These are phyloP conservation scores for Steatornis caripensis DNA, from an alignment of 2,113 vertebrate genomes.

Conservation along the genomic window DNA sequence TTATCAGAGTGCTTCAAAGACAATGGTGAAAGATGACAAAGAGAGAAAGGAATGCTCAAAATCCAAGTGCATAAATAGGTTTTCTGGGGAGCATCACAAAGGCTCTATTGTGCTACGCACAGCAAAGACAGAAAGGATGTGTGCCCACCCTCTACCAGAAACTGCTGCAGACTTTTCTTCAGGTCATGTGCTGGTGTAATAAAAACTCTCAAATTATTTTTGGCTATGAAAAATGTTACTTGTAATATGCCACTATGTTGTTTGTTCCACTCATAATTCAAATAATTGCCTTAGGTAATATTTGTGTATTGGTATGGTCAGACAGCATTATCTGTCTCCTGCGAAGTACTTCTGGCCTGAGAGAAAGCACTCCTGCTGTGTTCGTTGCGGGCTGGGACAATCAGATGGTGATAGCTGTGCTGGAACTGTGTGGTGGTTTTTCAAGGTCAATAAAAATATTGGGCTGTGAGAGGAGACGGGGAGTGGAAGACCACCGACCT, in stretches of 20 bases:
- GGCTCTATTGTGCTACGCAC: background rate
- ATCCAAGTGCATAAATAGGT: background rate
- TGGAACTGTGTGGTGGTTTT: background rate
- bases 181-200: background rate
- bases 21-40: constrained; percentile 3
- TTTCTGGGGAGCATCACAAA: background rate
- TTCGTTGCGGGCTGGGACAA: background rate
- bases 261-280: background rate
- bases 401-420: background rate
- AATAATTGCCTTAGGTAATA: background rate
- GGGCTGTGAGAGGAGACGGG: background rate
- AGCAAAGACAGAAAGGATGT: background rate
- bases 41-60: constrained; percentile 42
- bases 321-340: background rate
- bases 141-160: background rate
- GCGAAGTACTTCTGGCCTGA: background rate
- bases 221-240: background rate
- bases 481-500: background rate
- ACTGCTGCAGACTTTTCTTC: background rate
- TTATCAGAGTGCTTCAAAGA: background rate
- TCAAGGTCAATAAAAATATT: constrained; percentile 2
- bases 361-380: background rate
- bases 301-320: background rate
- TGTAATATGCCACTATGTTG: rapidly evolving
- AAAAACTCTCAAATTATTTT: background rate